phyloP scores from a whole-genome alignment of 2,797 vertebrate genomes.

The Pterois miles region DNA sequence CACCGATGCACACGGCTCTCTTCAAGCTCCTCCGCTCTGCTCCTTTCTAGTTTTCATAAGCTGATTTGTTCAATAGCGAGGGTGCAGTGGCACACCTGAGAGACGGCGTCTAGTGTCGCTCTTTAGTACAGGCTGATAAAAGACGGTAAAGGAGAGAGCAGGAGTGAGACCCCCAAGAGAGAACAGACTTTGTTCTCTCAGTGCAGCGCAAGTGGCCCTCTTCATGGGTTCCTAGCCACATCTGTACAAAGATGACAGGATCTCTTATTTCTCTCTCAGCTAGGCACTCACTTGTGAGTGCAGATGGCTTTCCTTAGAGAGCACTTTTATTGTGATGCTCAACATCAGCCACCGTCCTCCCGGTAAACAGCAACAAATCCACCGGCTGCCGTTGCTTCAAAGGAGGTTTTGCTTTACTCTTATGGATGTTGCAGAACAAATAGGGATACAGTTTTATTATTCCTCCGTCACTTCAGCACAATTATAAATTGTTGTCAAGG shows the following conservation, averaged over 20 bases:
- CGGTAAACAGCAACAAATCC: constrained; percentile 13
- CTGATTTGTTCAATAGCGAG: constrained; percentile 31
- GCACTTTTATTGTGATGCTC: constrained; percentile 16
- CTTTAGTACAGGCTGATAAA: constrained; percentile 35
- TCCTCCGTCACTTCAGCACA: background rate
- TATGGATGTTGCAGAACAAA: background rate
- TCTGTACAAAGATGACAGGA: constrained; percentile 23
- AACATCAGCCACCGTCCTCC: constrained; percentile 9
- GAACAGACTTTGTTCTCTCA: constrained; percentile 17
- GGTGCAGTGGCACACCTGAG: constrained; percentile 37
- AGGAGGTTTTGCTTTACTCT: background rate
- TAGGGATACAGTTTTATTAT: background rate
- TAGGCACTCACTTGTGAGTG: constrained; percentile 13
- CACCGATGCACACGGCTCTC: constrained; percentile 14
- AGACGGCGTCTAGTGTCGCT: constrained; percentile 1
- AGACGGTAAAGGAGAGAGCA: constrained; percentile 10
- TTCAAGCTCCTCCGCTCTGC: constrained; percentile 4
- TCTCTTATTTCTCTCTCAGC: constrained; percentile 11
- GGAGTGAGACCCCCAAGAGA: constrained; percentile 13
- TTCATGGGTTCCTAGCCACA: constrained; percentile 26
- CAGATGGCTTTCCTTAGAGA: constrained; percentile 26
- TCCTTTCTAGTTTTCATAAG: constrained; percentile 33
- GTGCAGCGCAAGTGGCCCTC: constrained; percentile 44
- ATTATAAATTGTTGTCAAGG: background rate
- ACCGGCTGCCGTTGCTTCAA: background rate